Base-by-base conservation (phyloP, 2,113 vertebrate species). In the Stegastes partitus region DNA sequence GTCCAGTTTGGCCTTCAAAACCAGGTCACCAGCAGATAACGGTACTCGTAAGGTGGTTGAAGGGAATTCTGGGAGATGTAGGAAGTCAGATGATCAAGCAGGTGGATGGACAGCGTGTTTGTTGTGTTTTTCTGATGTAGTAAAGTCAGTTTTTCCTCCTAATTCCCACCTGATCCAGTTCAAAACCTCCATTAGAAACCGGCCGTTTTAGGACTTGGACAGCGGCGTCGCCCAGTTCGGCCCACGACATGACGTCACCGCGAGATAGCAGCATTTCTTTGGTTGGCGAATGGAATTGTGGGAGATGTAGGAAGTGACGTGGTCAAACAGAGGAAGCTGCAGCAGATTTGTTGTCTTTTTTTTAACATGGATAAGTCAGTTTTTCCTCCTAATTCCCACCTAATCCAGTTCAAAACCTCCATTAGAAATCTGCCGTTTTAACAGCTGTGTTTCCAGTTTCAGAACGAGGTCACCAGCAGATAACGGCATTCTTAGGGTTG, bases 271-370 rank as follows among this genome's bases (percentile, higher is more conserved):
- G 9, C 10, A 8, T 53, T 42, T 2, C 0, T 9, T 16, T 16
- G 11, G 16, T 34, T 11, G 12, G 12, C 47, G 67, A 39, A 59
- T 31, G 10, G 80, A 50, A 67, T 72, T 77, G 54, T 77, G 80
- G 73, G 67, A 66, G 37, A 19, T 65, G 72, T 59, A 65, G 66
- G 51, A 51, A 2, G 22, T 22, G n/a, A n/a, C n/a, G n/a, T n/a
- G n/a, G n/a, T n/a, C n/a, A n/a, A n/a, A n/a, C n/a, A n/a, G n/a
- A n/a, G n/a, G n/a, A n/a, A n/a, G n/a, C n/a, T n/a, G n/a, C 5
- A 28, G 5, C 5, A 5, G 26, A 28, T 28, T 28, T 28, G 5
- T 28, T 28, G 26, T 28, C 26, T 28, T 28, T 28, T 28, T 28
- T 28, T 28, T n/a, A n/a, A n/a, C n/a, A n/a, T n/a, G n/a, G 26